A percentile compares a stretch with the other conserved stretches of the same genome.
phyloP scores from a whole-genome alignment of 2,797 vertebrate genomes.

The Lepus townsendii region DNA sequence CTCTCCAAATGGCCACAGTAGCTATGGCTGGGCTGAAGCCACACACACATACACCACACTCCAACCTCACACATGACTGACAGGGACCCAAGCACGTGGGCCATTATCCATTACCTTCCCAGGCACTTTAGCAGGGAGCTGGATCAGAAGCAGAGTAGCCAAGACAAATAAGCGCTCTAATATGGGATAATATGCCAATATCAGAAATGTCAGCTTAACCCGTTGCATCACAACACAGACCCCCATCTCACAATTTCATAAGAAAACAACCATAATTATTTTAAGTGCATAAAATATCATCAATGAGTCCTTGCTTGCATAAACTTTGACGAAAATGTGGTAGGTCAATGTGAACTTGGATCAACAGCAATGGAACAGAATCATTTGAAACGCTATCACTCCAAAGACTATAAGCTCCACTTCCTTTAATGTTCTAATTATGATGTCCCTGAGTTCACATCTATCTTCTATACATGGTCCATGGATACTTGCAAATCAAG shows the following conservation, averaged over 20 bases:
- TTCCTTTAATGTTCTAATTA: constrained; percentile 6
- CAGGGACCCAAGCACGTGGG: too few relatives aligned
- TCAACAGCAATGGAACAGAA: background rate
- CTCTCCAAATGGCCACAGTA: too few relatives aligned
- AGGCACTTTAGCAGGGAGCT: too few relatives aligned
- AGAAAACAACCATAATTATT: background rate
- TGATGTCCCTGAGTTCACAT: background rate
- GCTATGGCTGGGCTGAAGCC: too few relatives aligned
- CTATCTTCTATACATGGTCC: background rate
- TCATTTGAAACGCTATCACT: background rate
- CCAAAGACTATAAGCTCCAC: background rate
- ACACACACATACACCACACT: too few relatives aligned
- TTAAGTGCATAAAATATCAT: background rate
- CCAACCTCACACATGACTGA: too few relatives aligned
- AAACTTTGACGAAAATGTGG: background rate
- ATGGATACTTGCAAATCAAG: background rate
- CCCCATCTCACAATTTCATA: background rate
- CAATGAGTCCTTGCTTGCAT: background rate
- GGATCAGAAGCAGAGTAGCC: too few relatives aligned
- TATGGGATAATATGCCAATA: too few relatives aligned
- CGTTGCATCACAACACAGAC: too few relatives aligned
- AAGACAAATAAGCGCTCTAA: too few relatives aligned
- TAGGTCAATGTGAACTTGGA: background rate
- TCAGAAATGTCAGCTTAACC: too few relatives aligned
- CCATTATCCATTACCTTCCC: too few relatives aligned